A percentile compares a stretch with the other conserved stretches of the same genome.
Evolutionary conservation across 1,140 invertebrate species (phyloP).

Genomic region (Atta texana): DNA sequence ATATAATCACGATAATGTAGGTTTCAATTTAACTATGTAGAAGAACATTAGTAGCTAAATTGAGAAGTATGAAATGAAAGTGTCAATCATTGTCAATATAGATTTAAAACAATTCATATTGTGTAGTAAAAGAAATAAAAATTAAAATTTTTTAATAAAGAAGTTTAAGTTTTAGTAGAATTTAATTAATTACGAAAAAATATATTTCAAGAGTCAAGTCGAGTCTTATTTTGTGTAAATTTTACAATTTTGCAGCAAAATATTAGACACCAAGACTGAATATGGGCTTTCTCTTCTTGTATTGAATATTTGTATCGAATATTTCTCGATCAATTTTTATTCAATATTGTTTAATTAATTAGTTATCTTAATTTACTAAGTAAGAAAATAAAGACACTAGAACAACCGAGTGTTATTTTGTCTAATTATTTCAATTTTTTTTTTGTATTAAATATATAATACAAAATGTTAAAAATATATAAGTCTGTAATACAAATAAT

Average conservation of each 20-base stretch:
- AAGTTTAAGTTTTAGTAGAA: neutral
- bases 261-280: too few relatives aligned
- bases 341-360: neutral
- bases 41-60: neutral
- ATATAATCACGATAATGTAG: slow-evolving; percentile 34
- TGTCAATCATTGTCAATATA: neutral
- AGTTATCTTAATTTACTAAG: neutral
- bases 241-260: too few relatives aligned
- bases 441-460: too few relatives aligned
- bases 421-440: too few relatives aligned
- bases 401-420: too few relatives aligned
- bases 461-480: too few relatives aligned
- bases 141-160: neutral
- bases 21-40: neutral
- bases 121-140: neutral
- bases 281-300: too few relatives aligned
- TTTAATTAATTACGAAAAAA: neutral
- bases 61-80: neutral
- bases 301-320: too few relatives aligned
- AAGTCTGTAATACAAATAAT: too few relatives aligned
- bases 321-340: too few relatives aligned
- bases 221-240: too few relatives aligned
- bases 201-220: too few relatives aligned
- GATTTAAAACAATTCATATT: neutral
- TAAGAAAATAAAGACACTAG: neutral